phyloP scores from a whole-genome alignment of 2,113 vertebrate genomes.

The Ceyx margarethae region DNA sequence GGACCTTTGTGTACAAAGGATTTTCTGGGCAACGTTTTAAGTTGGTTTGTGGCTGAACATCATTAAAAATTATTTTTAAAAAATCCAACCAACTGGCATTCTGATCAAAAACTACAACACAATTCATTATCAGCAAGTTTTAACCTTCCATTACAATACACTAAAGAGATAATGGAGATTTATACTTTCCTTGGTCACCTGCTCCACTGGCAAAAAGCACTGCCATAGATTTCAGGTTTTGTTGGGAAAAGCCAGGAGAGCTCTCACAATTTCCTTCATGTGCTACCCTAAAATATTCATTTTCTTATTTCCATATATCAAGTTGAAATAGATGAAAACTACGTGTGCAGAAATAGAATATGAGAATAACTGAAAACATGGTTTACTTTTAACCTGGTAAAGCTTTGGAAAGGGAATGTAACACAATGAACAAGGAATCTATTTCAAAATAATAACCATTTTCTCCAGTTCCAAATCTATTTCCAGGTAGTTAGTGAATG shows the following conservation, averaged over 20 bases:
- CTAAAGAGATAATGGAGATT: background rate
- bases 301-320: background rate
- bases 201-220: accelerated
- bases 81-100: background rate
- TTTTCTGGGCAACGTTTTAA: accelerated
- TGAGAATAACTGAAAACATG: background rate
- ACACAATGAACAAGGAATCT: background rate
- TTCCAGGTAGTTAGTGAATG: background rate
- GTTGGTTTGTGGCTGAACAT: background rate
- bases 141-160: background rate
- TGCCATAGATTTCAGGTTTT: background rate
- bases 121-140: background rate
- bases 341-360: background rate
- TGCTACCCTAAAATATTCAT: background rate
- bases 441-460: background rate
- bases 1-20: background rate
- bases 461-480: background rate
- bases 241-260: background rate
- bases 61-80: background rate
- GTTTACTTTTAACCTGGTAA: background rate
- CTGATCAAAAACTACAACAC: background rate
- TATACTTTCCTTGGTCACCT: background rate
- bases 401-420: background rate
- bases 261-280: background rate
- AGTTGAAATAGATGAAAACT: background rate